Evolutionary conservation across 2,113 vertebrate genomes (phyloP).

Genomic region (Hiodon tergisus): DNA sequence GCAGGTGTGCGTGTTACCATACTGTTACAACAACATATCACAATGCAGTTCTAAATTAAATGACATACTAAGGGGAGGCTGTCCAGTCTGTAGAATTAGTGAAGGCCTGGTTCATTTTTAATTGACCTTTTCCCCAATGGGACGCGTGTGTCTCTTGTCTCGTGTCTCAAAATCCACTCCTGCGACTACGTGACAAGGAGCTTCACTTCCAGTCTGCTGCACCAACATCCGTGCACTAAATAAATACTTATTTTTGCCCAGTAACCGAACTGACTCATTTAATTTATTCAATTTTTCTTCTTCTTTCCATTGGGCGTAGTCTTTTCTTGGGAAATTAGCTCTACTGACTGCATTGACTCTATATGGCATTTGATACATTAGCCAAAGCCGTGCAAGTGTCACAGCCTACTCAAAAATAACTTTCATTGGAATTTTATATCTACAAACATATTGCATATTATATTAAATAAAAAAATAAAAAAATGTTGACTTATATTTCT

Average conservation of each 20-base stretch:
- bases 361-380: no score
- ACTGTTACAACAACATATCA: neutral
- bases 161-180: neutral
- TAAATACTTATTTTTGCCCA: neutral
- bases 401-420: no score
- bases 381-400: no score
- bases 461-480: no score
- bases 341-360: no score
- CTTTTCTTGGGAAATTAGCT: no score
- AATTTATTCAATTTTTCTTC: neutral
- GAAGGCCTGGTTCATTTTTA: neutral
- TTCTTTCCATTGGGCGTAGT: neutral
- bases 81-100: neutral
- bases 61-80: neutral
- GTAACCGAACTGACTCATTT: neutral
- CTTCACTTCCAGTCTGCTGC: conserved; percentile 10
- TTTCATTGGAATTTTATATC: no score
- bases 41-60: neutral
- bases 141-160: neutral
- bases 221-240: neutral
- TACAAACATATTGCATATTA: no score
- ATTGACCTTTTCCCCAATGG: neutral
- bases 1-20: neutral
- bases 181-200: neutral
- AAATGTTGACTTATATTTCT: no score